A percentile compares a stretch with the other conserved stretches of the same genome.
These are phyloP conservation scores for Ciconia maguari DNA, from an alignment of 2,113 vertebrate species.

Conservation along the genomic window DNA sequence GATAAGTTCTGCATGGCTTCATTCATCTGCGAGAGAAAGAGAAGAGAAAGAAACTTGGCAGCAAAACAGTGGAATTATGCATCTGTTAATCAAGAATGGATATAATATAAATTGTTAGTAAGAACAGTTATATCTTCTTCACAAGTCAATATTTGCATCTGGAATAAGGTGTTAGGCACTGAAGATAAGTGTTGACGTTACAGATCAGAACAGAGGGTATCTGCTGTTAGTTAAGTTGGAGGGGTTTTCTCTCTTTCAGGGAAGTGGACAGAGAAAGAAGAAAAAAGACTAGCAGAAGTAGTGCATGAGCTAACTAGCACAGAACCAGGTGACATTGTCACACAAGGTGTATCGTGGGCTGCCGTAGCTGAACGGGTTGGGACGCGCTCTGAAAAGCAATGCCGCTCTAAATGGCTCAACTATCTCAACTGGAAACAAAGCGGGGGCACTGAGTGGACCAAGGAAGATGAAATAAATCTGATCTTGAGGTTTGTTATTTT, in stretches of 20 bases:
- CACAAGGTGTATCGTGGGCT: slow-evolving; percentile 96
- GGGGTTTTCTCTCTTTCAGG: slow-evolving; percentile 72
- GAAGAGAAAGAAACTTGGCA: background rate
- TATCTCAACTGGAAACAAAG: slow-evolving; percentile 99
- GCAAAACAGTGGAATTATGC: background rate
- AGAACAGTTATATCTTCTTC: background rate
- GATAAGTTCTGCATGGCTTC: background rate
- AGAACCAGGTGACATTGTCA: slow-evolving; percentile 91
- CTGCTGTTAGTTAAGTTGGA: background rate
- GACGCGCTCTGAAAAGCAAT: slow-evolving; percentile 97
- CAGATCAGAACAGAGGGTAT: background rate
- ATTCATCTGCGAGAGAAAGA: background rate
- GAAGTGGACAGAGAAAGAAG: slow-evolving; percentile 98
- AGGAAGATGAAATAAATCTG: slow-evolving; percentile 95
- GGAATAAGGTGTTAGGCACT: background rate
- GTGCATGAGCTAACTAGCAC: slow-evolving; percentile 95
- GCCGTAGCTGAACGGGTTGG: slow-evolving; percentile 91
- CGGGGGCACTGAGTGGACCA: slow-evolving; percentile 97
- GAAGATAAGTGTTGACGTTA: background rate
- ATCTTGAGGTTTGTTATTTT: slow-evolving; percentile 82
- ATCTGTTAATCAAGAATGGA: background rate
- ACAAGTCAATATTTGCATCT: background rate
- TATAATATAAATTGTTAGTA: background rate
- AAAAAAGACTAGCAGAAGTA: slow-evolving; percentile 90
- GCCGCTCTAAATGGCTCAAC: slow-evolving; percentile 98